Evolutionary conservation across 2,797 vertebrate genomes (phyloP), one percentile per base, ranked within the genome.

Genomic region (Bryconaethiops microstoma): DNA sequence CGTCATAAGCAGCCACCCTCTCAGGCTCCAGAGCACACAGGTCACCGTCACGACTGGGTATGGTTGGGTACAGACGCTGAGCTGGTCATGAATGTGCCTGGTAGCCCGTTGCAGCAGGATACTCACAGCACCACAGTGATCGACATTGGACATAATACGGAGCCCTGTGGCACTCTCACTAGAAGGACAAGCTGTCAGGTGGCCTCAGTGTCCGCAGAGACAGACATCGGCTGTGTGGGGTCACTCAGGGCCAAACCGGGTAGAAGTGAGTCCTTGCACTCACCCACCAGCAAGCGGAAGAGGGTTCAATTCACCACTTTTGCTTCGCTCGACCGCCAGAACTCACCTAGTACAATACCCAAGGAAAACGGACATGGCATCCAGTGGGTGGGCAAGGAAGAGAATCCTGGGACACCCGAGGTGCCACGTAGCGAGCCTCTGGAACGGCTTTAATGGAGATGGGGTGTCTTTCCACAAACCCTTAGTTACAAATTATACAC

Each of bases 301-400:
- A 93, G 96, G 86, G 97, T 99, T 50, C 96, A 96, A 73, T 99
- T 99, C 86, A 97, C 96, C 86, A 99, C 97, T 7, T 98, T 99
- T 85, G 95, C 96, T 48, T 91, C 96, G 9, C 83, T 93, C 0
- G 96, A 96, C 0, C 91, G 94, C 0, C 92, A 92, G 65, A 79
- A 59, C 29, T 79, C 83, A 12, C 52, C 70, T n/a, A n/a, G 64
- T 9, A 76, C 72, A 25, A 50, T 76, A 52, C 76, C 77, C n/a
- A 23, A 50, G 45, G 92, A 94, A 65, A 93, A 94, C 0, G 95
- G 95, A 84, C 92, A 95, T 0, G 94, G 96, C 77, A 94, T 96
- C 79, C 94, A 96, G 87, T 97, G 97, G 97, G 96, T 96, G 52
- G 96, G 96, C 83, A 96, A 95, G 87, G 92, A 94, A 14, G 94